phyloP scores from a whole-genome alignment of 1,140 invertebrate species.

The Trachymyrmex cornetzi region DNA sequence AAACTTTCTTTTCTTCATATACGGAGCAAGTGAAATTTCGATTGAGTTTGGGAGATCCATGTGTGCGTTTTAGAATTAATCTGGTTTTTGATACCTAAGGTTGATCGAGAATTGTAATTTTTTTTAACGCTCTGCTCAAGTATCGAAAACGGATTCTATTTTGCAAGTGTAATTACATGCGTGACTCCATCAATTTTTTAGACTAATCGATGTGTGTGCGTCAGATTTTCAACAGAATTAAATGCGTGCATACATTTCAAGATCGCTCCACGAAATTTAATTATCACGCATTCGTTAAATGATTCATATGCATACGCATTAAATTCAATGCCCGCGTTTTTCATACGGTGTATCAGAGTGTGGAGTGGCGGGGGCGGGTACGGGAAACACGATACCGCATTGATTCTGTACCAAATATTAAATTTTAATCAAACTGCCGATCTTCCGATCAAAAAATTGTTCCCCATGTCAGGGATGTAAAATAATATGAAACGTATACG shows the following conservation, averaged over 20 bases:
- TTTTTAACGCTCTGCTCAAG: background rate
- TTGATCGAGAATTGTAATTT: background rate
- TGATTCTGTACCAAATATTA: slow-evolving; percentile 60
- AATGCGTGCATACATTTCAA: slow-evolving; percentile 62
- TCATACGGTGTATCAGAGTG: slow-evolving; percentile 23
- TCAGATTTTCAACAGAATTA: slow-evolving; percentile 55
- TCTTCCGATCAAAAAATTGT: slow-evolving; percentile 59
- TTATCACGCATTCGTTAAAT: slow-evolving; percentile 62
- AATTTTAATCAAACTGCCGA: slow-evolving; percentile 65
- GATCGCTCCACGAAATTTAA: slow-evolving; percentile 61
- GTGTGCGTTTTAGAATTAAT: too few species aligned
- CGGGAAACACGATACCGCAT: slow-evolving; percentile 48
- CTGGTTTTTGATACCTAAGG: too few species aligned
- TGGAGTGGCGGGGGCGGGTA: background rate
- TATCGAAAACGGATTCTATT: slow-evolving; percentile 25
- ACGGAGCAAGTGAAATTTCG: too few species aligned
- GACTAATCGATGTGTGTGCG: slow-evolving; percentile 51
- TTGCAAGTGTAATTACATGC: slow-evolving; percentile 67
- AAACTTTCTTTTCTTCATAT: too few species aligned
- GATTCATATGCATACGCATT: slow-evolving; percentile 61
- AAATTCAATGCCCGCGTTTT: slow-evolving; percentile 62
- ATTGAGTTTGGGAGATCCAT: too few species aligned
- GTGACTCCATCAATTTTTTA: slow-evolving; percentile 63
- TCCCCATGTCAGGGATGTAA: slow-evolving; percentile 51
- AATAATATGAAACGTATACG: slow-evolving; percentile 52